A percentile compares a stretch with the other conserved stretches of the same genome.
phyloP scores from a whole-genome alignment of 2,888 invertebrate genomes.

The Cyclophora albipunctata region DNA sequence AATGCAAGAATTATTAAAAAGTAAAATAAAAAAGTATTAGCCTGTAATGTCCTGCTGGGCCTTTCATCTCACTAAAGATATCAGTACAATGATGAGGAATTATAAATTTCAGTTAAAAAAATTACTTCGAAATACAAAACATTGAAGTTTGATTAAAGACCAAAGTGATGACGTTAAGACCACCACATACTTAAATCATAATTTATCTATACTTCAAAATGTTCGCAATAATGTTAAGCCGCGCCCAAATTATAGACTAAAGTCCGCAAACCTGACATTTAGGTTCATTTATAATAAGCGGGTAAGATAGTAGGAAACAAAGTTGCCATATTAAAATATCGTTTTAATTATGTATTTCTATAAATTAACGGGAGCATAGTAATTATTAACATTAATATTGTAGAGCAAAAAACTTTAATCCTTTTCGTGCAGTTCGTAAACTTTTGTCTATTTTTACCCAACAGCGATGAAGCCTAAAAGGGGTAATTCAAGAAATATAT shows the following conservation, averaged over 20 bases:
- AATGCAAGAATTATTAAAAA: too few species aligned
- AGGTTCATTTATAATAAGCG: slow-evolving; percentile 43
- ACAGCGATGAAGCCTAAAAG: too few species aligned
- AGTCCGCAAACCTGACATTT: slow-evolving; percentile 36
- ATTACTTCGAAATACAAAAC: too few species aligned
- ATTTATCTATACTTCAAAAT: slow-evolving; percentile 28
- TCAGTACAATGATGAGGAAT: too few species aligned
- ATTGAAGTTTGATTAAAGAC: too few species aligned
- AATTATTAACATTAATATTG: background rate
- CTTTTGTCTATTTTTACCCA: too few species aligned
- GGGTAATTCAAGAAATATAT: too few species aligned
- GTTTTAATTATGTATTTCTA: slow-evolving; percentile 31
- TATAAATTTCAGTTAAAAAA: too few species aligned
- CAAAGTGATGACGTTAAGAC: slow-evolving; percentile 8
- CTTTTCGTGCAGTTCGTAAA: too few species aligned
- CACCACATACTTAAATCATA: slow-evolving; percentile 10
- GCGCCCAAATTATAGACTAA: slow-evolving; percentile 45
- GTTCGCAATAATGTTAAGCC: slow-evolving; percentile 41
- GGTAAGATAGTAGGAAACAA: slow-evolving; percentile 35
- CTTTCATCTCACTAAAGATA: too few species aligned
- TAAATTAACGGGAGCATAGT: slow-evolving; percentile 44
- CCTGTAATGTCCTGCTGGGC: too few species aligned
- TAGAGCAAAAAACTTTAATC: background rate
- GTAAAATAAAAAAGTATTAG: too few species aligned
- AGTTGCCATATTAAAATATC: slow-evolving; percentile 42